Conservation (phyloP, 37 sponge, comb jelly and placozoan genomes). For the Chondrosia reniformis region DNA sequence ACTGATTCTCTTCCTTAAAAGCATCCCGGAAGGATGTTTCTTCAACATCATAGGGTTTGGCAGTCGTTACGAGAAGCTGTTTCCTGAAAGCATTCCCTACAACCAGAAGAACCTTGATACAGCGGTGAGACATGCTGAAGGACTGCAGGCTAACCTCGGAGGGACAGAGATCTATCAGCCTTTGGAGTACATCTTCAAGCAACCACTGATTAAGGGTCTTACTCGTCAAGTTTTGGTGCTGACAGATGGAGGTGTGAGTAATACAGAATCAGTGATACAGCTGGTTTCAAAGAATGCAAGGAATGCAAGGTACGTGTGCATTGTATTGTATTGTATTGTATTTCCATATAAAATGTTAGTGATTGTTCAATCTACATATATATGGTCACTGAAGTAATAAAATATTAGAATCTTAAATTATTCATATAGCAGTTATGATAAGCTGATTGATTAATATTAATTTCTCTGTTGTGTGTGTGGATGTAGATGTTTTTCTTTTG, state of each 20-base stretch:
- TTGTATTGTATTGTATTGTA: background rate
- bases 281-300: slow-evolving; percentile 32
- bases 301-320: slow-evolving; percentile 29
- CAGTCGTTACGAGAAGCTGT: slow-evolving; percentile 36
- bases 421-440: too few species aligned
- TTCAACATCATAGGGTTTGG: slow-evolving; percentile 84
- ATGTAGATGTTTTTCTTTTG: slow-evolving; percentile 69
- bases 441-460: background rate
- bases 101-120: slow-evolving; percentile 46
- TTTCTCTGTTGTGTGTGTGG: background rate
- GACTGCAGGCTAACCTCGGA: slow-evolving; percentile 56
- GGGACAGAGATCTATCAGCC: slow-evolving; percentile 67
- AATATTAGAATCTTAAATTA: too few species aligned
- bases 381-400: too few species aligned
- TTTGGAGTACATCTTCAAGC: slow-evolving; percentile 52
- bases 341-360: too few species aligned
- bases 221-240: slow-evolving; percentile 61
- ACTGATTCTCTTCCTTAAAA: slow-evolving; percentile 67
- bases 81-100: slow-evolving; percentile 54
- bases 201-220: slow-evolving; percentile 12
- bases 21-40: slow-evolving; percentile 56
- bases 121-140: slow-evolving; percentile 37
- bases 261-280: slow-evolving; percentile 48
- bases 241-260: slow-evolving; percentile 64
- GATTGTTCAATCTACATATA: too few species aligned